phyloP scores from a whole-genome alignment of 1,140 invertebrate species.

The Alviniconcha marisindica region DNA sequence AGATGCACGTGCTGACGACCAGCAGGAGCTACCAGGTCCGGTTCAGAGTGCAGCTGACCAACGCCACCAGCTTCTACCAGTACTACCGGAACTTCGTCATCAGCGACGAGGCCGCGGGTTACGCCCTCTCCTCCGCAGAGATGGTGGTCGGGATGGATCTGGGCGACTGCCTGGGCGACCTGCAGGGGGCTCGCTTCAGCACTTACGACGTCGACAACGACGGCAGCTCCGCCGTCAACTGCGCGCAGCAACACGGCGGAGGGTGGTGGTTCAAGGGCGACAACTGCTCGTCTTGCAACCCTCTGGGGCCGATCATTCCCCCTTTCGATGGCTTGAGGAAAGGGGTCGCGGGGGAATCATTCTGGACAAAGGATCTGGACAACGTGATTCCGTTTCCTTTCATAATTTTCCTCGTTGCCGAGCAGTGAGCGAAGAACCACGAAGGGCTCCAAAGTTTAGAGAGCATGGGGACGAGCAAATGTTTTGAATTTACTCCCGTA shows the following conservation, averaged over 20 bases:
- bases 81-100: neutral
- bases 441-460: too few relatives aligned
- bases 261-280: conserved; percentile 39
- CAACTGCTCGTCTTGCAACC: conserved; percentile 35
- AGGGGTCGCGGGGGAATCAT: neutral
- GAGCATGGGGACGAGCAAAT: too few relatives aligned
- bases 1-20: conserved; percentile 22
- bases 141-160: neutral
- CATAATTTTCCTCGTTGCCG: neutral
- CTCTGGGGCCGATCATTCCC: conserved; percentile 7
- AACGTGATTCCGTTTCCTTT: neutral
- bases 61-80: neutral
- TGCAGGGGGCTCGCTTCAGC: conserved; percentile 17
- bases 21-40: neutral
- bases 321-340: neutral
- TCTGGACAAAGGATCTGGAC: neutral
- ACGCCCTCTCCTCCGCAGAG: neutral
- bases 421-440: too few relatives aligned
- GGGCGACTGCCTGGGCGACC: conserved; percentile 3
- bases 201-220: conserved; percentile 43
- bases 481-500: too few relatives aligned
- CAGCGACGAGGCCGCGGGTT: neutral
- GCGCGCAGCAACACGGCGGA: conserved; percentile 18
- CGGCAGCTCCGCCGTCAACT: neutral
- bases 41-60: neutral